Base-by-base conservation (phyloP, 2,113 vertebrate genomes). In the Arothron firmamentum region DNA sequence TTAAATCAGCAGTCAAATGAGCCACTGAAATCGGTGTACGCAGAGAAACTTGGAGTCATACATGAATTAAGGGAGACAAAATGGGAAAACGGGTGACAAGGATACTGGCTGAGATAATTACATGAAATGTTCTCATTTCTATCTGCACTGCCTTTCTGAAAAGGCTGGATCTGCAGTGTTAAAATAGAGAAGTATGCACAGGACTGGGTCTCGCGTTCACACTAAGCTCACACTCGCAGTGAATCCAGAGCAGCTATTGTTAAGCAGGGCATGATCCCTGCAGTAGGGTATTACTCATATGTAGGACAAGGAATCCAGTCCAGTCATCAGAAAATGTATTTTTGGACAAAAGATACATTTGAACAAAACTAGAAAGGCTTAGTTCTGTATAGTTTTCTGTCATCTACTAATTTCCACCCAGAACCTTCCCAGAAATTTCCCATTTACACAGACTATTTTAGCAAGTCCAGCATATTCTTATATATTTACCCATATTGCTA, bases 161-260 rank as follows among this genome's bases (percentile, higher is more conserved):
- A 72, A 71, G 45, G 58, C 25, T 19, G 17, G 80, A 72, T 69
- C 66, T 72, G 25, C 20, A 20, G 15, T 28, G 52, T 53, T 45
- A 42, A 59, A 55, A 56, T 45, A 55, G 25, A 6, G 23, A 17
- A 68, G 53, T 5, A 3, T 28, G 25, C 66, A 47, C 23, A 15
- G 72, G 59, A 70, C 67, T 71, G 64, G 47, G 41, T 63, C 64
- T 62, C 13, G 43, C 59, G 23, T 67, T 69, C 62, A 28, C 31
- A 18, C 41, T 31, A 45, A 72, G 57, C 66, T 56, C 67, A 17
- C 66, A 42, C 46, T 31, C 47, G 0, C 0, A 0, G 12, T 18
- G 48, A 65, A 67, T 67, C 13, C 43, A 65, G 46, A 59, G 2
- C 72, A 47, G 53, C 62, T 45, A 4, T 67, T 75, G 69, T 73